Base-by-base conservation (phyloP, 2,888 invertebrate genomes). In the Hybos culiciformis region DNA sequence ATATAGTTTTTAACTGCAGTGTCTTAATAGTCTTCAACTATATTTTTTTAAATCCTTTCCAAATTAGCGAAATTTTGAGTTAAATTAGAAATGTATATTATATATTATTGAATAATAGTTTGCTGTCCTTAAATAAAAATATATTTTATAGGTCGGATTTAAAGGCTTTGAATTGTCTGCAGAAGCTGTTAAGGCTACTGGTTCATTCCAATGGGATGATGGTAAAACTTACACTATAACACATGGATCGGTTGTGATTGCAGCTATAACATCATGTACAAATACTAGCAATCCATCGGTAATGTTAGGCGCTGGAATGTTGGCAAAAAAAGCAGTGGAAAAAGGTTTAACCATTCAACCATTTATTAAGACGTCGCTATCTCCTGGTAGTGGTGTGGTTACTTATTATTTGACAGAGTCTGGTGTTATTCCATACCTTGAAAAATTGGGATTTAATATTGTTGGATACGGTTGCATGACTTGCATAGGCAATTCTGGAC, bases 391-490 rank as follows among this genome's bases (percentile, higher is more conserved):
- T 14, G 92, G 92, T 0, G 94, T 94, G 0, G 93, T 94, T 20
- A 91, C 91, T 0, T 91, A 91, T 60, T 70, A 69, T 52, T 55
- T 69, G 5, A 70, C 67, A 61, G 92, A 93, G 61, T 92, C 92
- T 2, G 94, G 94, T 0, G 93, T 97, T 3, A 77, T 90, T 14
- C 87, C 91, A 0, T 83, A 82, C 55, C 66, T 97, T 43, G 80
- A 83, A 54, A 71, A 83, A 59, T 70, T 96, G 2, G 96, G 96
- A 7, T 98, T 97, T 62, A 78, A 88, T 60, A 81, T 91, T 38
- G 94, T 96, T 2, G 97, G 97, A n/a, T 98, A 96, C 59, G 97
- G 97, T 0, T 98, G 98, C 63, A 97, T 96, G 96, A 97, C 97
- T 0, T 98, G 98, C 61, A 98, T 98, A 53, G 97, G 97, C 1